These are phyloP conservation scores for Zingel zingel DNA, from an alignment of 2,113 vertebrate species.

Conservation along the genomic window DNA sequence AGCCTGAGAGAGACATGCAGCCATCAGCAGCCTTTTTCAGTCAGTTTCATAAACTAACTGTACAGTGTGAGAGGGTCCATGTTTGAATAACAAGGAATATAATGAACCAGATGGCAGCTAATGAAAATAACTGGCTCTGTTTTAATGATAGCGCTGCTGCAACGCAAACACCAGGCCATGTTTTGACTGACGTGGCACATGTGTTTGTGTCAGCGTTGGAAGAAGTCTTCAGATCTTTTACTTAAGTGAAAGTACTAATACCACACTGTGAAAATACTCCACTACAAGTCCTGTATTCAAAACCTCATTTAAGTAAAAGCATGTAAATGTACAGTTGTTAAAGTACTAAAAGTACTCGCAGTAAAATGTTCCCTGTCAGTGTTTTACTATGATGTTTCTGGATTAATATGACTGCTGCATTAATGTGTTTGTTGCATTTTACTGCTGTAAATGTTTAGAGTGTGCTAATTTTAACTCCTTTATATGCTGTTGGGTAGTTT, in stretches of 20 bases:
- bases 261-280: neutral
- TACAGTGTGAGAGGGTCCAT: slow-evolving; percentile 17
- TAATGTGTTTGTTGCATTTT: neutral
- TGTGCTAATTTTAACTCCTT: neutral
- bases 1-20: slow-evolving; percentile 39
- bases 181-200: slow-evolving; percentile 55
- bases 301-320: neutral
- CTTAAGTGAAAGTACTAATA: too few species aligned
- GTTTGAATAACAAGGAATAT: slow-evolving; percentile 46
- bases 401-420: too few species aligned
- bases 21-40: slow-evolving; percentile 15
- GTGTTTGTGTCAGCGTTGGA: neutral
- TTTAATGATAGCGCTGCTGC: slow-evolving; percentile 40
- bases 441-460: neutral
- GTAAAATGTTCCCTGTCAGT: too few species aligned
- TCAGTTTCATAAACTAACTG: slow-evolving; percentile 2
- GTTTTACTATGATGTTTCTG: too few species aligned
- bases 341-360: too few species aligned
- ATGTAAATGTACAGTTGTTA: neutral
- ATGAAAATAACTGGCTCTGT: slow-evolving; percentile 53
- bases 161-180: slow-evolving; percentile 62
- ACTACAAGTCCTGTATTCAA: neutral
- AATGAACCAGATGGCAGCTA: slow-evolving; percentile 73
- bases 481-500: neutral
- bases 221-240: too few species aligned